A percentile compares a stretch with the other conserved stretches of the same genome.
Evolutionary conservation across 92 coral and sea anemone species (phyloP).

Genomic region (Palythoa caribaeorum): DNA sequence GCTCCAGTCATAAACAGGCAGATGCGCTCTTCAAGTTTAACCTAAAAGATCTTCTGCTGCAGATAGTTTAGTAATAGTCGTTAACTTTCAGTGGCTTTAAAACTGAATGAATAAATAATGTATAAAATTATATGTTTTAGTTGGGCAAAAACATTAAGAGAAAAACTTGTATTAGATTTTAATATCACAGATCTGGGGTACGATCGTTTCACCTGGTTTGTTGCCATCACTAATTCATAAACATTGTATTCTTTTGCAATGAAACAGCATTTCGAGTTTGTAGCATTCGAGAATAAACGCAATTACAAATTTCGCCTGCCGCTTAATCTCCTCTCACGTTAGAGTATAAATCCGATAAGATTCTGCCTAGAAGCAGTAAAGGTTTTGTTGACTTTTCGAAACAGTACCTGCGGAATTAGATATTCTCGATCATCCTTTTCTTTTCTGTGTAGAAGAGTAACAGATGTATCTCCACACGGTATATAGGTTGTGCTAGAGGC

Average conservation of each 20-base stretch:
- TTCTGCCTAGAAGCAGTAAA: not conserved
- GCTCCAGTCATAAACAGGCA: not conserved
- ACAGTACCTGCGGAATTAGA: not conserved
- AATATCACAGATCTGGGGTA: too few species aligned
- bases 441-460: not conserved
- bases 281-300: not conserved
- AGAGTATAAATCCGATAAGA: not conserved
- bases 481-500: not conserved
- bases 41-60: not conserved
- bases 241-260: not conserved
- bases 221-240: not conserved
- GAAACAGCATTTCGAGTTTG: not conserved
- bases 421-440: too few species aligned
- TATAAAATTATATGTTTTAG: not conserved
- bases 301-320: not conserved
- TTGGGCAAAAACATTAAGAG: not conserved
- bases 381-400: not conserved
- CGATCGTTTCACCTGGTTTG: not conserved
- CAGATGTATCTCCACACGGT: not conserved
- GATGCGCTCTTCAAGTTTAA: not conserved
- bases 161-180: not conserved
- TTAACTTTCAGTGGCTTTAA: not conserved
- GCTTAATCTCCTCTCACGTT: not conserved
- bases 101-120: not conserved
- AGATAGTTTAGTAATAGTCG: not conserved